phyloP scores from a whole-genome alignment of 2,888 invertebrate genomes.

The Drosophila borborema region DNA sequence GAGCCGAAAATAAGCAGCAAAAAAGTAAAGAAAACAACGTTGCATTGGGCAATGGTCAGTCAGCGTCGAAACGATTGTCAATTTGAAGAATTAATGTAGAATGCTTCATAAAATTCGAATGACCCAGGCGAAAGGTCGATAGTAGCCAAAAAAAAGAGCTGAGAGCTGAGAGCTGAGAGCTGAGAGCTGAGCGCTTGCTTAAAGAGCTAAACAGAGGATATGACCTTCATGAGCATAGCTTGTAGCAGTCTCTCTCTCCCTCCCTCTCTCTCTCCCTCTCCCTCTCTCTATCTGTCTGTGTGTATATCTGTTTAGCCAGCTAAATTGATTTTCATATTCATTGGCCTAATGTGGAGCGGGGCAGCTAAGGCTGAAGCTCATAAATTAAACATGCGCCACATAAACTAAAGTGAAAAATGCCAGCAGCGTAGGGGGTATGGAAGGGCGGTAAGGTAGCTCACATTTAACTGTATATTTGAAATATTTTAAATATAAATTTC shows the following conservation, averaged over 20 bases:
- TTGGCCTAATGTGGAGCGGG: slow-evolving; percentile 48
- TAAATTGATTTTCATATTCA: slow-evolving; percentile 76
- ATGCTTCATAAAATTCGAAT: slow-evolving; percentile 47
- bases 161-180: not conserved
- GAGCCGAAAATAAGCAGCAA: not conserved
- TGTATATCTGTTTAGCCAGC: slow-evolving; percentile 12
- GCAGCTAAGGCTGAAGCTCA: slow-evolving; percentile 47
- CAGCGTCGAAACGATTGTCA: slow-evolving; percentile 68
- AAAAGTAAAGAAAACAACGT: slow-evolving; percentile 1
- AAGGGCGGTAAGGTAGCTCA: slow-evolving; percentile 18
- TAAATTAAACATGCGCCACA: slow-evolving; percentile 76
- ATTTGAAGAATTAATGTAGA: slow-evolving; percentile 75
- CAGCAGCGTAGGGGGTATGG: rapidly evolving
- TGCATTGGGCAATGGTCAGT: slow-evolving; percentile 17
- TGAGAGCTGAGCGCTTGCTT: slow-evolving; percentile 18
- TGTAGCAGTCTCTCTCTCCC: not conserved
- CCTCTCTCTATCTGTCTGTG: too few species aligned
- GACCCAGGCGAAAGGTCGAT: slow-evolving; percentile 8
- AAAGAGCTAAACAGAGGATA: slow-evolving; percentile 37
- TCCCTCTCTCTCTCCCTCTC: too few species aligned
- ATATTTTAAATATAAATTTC: slow-evolving; percentile 80
- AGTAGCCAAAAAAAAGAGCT: not conserved
- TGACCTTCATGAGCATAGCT: slow-evolving; percentile 47
- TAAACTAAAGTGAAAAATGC: slow-evolving; percentile 73
- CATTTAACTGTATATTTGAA: slow-evolving; percentile 76